Evolutionary conservation across 2,797 vertebrate species (phyloP), one percentile per base, ranked within the genome.

Genomic region (Anguilla marmorata): DNA sequence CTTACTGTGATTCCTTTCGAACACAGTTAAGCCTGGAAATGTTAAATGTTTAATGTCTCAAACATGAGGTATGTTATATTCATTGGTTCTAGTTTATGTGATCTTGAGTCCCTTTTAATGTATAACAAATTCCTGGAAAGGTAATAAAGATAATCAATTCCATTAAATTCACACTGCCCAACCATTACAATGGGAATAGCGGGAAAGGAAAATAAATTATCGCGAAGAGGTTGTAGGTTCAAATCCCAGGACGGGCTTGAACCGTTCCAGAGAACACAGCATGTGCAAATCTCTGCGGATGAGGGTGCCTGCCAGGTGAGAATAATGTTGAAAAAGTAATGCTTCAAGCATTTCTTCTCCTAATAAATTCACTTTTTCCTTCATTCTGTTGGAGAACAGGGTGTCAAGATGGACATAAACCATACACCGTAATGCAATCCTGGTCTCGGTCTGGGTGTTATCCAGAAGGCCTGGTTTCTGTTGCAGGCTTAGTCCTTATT

Each of bases 81-180:
- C 63, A 69, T 27, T 69, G 63, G 24, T 69, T 27, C 19, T n/a
- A 9, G 1, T 27, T 69, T 27, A 69, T 27, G 63, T 69, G 24
- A 27, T 27, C 63, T 69, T 69, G 63, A 69, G 63, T n/a, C 24
- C 63, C 63, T 27, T 45, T 63, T 69, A n/a, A 69, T 27, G 6
- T n/a, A 69, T 11, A 27, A 9, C 63, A 69, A 69, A 69, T 69
- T 69, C 63, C 24, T n/a, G 63, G 63, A 27, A 8, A 69, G n/a
- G 63, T 4, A 69, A 69, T 69, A 69, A 69, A 69, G 63, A n/a
- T 27, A 69, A 69, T 69, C 63, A 69, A 69, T 69, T 69, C 63
- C 63, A 69, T 69, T 69, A 11, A 69, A 69, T 27, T 74, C 27
- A 74, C 30, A 14, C 8, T 30, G 9, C 69, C 24, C 9, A 30